Percentiles rank a stretch among this genome's conserved stretches.
Evolutionary conservation across 2,888 invertebrate genomes (phyloP).

Genomic region (Andrena marginata): DNA sequence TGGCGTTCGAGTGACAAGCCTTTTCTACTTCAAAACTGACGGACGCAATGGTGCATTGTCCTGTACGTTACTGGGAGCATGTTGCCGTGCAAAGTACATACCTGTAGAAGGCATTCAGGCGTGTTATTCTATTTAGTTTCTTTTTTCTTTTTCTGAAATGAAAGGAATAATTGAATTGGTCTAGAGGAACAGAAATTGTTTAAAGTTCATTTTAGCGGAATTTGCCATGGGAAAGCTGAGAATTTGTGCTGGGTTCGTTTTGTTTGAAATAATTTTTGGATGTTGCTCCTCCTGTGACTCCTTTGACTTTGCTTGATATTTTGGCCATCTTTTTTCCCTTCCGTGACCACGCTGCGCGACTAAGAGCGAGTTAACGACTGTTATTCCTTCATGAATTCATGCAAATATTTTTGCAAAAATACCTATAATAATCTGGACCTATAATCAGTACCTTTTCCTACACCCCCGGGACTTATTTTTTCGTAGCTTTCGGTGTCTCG

Average conservation of each 20-base stretch:
- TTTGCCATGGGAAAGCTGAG: too few relatives aligned
- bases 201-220: too few relatives aligned
- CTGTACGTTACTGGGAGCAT: too few relatives aligned
- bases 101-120: background rate
- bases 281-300: background rate
- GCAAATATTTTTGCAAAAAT: slow-evolving; percentile 76
- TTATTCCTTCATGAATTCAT: slow-evolving; percentile 55
- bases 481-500: slow-evolving; percentile 26
- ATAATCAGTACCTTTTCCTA: slow-evolving; percentile 45
- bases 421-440: slow-evolving; percentile 72
- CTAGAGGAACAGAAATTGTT: too few relatives aligned
- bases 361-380: slow-evolving; percentile 26
- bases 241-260: background rate
- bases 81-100: too few relatives aligned
- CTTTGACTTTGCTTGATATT: background rate
- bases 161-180: background rate
- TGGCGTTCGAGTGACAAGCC: background rate
- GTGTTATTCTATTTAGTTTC: background rate
- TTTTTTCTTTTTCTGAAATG: background rate
- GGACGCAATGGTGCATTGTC: background rate
- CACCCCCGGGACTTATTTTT: slow-evolving; percentile 13
- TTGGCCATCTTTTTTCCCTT: background rate
- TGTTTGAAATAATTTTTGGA: background rate
- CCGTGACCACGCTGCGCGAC: slow-evolving; percentile 19
- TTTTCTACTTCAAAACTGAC: background rate